Evolutionary conservation across 2,797 vertebrate species (phyloP).

Genomic region (Euthynnus affinis): DNA sequence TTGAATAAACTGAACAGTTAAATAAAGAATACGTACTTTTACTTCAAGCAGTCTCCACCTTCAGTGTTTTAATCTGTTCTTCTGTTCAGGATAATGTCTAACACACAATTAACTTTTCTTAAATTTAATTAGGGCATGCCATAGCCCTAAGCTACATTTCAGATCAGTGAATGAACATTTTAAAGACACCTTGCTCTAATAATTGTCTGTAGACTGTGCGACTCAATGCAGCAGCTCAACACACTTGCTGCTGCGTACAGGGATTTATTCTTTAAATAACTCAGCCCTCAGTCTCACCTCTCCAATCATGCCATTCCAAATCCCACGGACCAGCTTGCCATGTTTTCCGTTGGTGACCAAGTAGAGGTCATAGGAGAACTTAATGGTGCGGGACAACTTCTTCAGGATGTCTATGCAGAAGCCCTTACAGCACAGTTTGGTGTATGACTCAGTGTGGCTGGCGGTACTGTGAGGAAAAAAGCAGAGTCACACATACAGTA

Average conservation of each 20-base stretch:
- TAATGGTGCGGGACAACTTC: slow-evolving; percentile 94
- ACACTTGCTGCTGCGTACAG: slow-evolving; percentile 33
- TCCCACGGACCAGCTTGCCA: slow-evolving; percentile 94
- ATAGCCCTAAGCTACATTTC: slow-evolving; percentile 21
- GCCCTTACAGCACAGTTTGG: slow-evolving; percentile 98
- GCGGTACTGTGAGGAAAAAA: slow-evolving; percentile 75
- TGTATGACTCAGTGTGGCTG: slow-evolving; percentile 91
- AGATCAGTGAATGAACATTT: slow-evolving; percentile 36
- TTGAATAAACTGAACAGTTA: not conserved
- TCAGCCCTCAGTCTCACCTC: slow-evolving; percentile 88
- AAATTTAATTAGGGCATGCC: slow-evolving; percentile 14
- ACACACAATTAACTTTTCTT: slow-evolving; percentile 10
- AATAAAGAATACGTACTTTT: not conserved
- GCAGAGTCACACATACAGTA: slow-evolving; percentile 18
- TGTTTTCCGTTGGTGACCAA: slow-evolving; percentile 99
- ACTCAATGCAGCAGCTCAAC: not conserved
- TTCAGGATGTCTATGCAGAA: slow-evolving; percentile 99
- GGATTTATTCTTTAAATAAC: slow-evolving; percentile 43
- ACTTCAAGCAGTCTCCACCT: not conserved
- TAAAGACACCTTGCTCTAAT: slow-evolving; percentile 26
- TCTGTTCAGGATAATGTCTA: not conserved
- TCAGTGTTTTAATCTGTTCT: too few species aligned
- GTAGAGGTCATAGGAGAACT: slow-evolving; percentile 98
- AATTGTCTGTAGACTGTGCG: slow-evolving; percentile 7
- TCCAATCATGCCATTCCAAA: slow-evolving; percentile 99